These are phyloP conservation scores for Anseranas semipalmata DNA, from an alignment of 2,113 vertebrate genomes.

Conservation along the genomic window DNA sequence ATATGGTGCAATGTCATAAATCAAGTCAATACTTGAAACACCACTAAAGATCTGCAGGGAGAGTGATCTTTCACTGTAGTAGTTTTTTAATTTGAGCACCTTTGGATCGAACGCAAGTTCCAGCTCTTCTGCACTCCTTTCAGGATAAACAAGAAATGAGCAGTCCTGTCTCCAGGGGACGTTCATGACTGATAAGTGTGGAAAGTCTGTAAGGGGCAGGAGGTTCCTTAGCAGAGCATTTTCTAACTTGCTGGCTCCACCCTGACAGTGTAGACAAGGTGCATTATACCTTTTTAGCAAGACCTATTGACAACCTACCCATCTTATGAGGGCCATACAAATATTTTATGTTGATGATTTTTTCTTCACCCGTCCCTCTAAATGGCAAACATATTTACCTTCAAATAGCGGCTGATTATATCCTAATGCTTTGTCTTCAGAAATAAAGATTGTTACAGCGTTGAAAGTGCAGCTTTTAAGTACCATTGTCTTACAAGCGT, in stretches of 20 bases:
- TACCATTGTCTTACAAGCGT: background rate
- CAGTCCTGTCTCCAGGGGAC: background rate
- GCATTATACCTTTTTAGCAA: no score
- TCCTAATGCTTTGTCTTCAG: background rate
- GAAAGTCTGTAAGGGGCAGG: background rate
- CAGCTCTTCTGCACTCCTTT: background rate
- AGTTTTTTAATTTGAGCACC: background rate
- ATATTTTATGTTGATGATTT: background rate
- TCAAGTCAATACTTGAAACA: background rate
- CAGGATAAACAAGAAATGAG: background rate
- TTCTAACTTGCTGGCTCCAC: background rate
- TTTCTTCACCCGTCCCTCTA: background rate
- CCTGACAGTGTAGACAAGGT: background rate
- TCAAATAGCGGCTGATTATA: background rate
- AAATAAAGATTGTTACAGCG: background rate
- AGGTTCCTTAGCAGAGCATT: background rate
- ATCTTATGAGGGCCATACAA: background rate
- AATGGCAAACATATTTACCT: background rate
- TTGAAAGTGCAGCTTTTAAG: background rate
- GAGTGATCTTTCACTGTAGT: background rate
- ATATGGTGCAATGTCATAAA: background rate
- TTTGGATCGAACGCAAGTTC: background rate
- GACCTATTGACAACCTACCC: background rate
- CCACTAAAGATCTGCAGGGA: background rate
- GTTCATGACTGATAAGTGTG: rapidly evolving